Conservation (phyloP, 1,140 invertebrate genomes). For the Daktulosphaira vitifoliae region DNA sequence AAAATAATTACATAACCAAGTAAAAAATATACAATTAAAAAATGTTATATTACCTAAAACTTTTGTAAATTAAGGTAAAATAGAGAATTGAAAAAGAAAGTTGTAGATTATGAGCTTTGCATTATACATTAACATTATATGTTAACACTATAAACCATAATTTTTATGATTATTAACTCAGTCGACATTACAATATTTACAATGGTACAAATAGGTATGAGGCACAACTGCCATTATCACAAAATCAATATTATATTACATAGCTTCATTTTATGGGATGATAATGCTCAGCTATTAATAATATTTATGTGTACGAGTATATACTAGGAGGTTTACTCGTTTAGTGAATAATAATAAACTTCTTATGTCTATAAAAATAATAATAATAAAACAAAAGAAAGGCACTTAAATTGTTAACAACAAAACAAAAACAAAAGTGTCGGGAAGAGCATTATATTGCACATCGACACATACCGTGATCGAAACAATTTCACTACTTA, state of each 20-base stretch:
- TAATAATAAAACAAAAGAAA: slow-evolving; percentile 24
- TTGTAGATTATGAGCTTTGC: slow-evolving; percentile 16
- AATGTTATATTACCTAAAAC: slow-evolving; percentile 21
- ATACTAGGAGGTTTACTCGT: slow-evolving; percentile 31
- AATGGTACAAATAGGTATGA: slow-evolving; percentile 24
- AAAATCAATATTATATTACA: slow-evolving; percentile 30
- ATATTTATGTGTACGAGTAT: slow-evolving; percentile 33
- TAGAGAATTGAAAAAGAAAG: not conserved
- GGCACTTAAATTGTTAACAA: slow-evolving; percentile 33
- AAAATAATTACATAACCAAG: slow-evolving; percentile 33
- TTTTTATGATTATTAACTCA: slow-evolving; percentile 31
- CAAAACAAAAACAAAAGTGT: slow-evolving; percentile 32
- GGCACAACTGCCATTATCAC: slow-evolving; percentile 16
- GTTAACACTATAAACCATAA: slow-evolving; percentile 28
- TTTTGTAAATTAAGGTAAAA: slow-evolving; percentile 16
- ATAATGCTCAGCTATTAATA: slow-evolving; percentile 19
- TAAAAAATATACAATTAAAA: slow-evolving; percentile 30
- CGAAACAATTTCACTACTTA: slow-evolving; percentile 24
- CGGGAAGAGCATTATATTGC: slow-evolving; percentile 32
- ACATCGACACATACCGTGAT: slow-evolving; percentile 23
- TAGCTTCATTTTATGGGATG: slow-evolving; percentile 18
- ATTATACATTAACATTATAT: slow-evolving; percentile 27
- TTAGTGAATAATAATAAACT: slow-evolving; percentile 25
- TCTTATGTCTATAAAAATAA: slow-evolving; percentile 29
- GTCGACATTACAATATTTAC: slow-evolving; percentile 34